phyloP scores from a whole-genome alignment of 2,797 vertebrate species.

The Buceros bicornis region DNA sequence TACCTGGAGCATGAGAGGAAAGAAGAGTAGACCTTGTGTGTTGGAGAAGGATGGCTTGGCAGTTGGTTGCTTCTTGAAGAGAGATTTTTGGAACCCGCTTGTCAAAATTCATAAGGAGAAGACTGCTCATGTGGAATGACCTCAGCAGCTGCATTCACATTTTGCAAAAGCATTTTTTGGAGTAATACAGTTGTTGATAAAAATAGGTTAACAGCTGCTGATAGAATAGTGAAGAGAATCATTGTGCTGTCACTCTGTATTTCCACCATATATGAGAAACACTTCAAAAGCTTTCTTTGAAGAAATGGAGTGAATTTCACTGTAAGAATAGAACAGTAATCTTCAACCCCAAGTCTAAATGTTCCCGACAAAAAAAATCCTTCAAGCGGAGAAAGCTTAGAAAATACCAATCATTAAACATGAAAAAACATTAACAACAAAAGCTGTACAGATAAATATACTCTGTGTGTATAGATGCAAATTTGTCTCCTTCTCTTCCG shows the following conservation, averaged over 20 bases:
- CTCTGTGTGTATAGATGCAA: not conserved
- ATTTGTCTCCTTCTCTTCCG: not conserved
- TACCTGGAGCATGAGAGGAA: not conserved
- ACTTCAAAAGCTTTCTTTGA: constrained; percentile 43
- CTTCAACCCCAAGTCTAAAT: constrained; percentile 13
- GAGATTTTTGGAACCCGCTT: not conserved
- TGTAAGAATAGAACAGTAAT: constrained; percentile 1
- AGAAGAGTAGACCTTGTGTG: not conserved
- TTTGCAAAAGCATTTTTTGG: constrained; percentile 21
- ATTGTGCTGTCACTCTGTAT: constrained; percentile 32
- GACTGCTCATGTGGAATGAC: constrained; percentile 2
- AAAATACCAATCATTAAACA: constrained; percentile 23
- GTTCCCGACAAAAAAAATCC: constrained; percentile 3
- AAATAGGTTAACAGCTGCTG: constrained; percentile 69
- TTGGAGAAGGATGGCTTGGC: not conserved
- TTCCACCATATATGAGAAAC: constrained; percentile 8
- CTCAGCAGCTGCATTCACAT: constrained; percentile 33
- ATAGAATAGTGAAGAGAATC: constrained; percentile 45
- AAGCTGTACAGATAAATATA: not conserved
- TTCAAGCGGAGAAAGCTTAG: constrained; percentile 12
- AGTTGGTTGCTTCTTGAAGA: not conserved
- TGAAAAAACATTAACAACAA: not conserved
- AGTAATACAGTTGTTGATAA: constrained; percentile 55
- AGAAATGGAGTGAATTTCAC: constrained; percentile 26
- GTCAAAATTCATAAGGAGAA: not conserved